Percentiles rank a stretch among this genome's conserved stretches.
phyloP scores from a whole-genome alignment of 2,888 invertebrate species.

The Mesorhabditis sp. region DNA sequence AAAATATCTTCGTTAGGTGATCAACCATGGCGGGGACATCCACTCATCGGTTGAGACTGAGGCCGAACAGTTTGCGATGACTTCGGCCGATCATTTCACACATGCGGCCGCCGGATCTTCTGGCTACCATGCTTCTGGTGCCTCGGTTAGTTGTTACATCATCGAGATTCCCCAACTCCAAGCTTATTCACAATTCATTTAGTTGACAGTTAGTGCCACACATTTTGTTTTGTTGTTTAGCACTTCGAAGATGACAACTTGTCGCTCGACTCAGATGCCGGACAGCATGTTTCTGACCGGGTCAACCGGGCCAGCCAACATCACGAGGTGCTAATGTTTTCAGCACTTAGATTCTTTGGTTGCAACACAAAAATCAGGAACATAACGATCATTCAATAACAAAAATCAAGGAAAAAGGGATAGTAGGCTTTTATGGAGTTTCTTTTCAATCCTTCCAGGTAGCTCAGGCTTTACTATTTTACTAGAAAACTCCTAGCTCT shows the following conservation, averaged over 20 bases:
- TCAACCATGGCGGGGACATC: constrained; percentile 12
- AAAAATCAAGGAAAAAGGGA: no score
- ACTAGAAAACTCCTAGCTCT: no score
- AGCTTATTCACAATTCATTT: not conserved
- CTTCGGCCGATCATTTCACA: constrained; percentile 36
- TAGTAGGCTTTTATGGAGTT: no score
- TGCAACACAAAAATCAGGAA: not conserved
- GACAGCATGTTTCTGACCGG: constrained; percentile 33
- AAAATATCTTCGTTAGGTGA: constrained; percentile 10
- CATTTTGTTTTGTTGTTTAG: constrained; percentile 5
- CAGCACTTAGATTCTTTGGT: not conserved
- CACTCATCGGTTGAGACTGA: constrained; percentile 26
- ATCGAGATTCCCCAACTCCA: not conserved
- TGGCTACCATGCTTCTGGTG: constrained; percentile 19
- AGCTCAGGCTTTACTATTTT: no score
- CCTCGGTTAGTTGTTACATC: constrained; percentile 11
- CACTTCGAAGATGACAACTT: constrained; percentile 16
- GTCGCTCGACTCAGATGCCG: constrained; percentile 28
- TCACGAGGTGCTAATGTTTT: not conserved
- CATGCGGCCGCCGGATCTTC: constrained; percentile 26
- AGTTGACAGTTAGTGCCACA: not conserved
- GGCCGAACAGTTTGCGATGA: constrained; percentile 41
- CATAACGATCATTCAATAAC: not conserved
- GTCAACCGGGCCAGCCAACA: constrained; percentile 21
- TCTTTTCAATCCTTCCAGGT: no score